Base-by-base conservation (phyloP, 2,797 vertebrate genomes). In the Enteromius paludinosus region DNA sequence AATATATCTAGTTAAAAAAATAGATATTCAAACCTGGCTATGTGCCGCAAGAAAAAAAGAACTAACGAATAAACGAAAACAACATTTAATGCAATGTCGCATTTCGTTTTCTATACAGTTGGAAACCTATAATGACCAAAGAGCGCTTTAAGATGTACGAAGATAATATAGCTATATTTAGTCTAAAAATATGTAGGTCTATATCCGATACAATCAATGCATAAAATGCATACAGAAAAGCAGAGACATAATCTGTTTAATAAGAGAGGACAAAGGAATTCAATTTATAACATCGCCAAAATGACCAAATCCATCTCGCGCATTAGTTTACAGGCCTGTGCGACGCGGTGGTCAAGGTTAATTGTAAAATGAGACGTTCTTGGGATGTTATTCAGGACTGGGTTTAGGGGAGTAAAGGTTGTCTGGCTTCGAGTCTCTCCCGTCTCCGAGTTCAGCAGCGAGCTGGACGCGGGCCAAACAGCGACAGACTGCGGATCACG, bases 401-500 rank as follows among this genome's bases (percentile, higher is more conserved):
- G 52, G 52, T 45, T 69, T 64, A 64, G 54, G 56, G 75, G 41
- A 59, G 23, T 30, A 47, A 62, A 47, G 78, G 45, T 25, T 61
- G 18, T 61, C 30, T 30, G 23, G 64, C 15, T 75, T 73, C 14
- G 79, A 18, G 54, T 72, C 59, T 72, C 54, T 79, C 33, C 6
- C 61, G 81, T 56, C 68, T 72, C 79, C 61, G 72, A 79, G 56
- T 82, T 84, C 75, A 78, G 69, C 25, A 41, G 47, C 28, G 62
- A 69, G 56, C 54, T 87, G 89, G 85, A 87, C 6, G 14, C 8
- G 66, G 43, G 77, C 88, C 88, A 87, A 79, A 78, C 30, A 80
- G 83, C 71, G 75, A 85, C 89, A 88, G 88, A 89, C 88, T 87
- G 88, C 72, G 65, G 85, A 85, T 88, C 80, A 80, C 81, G 52